Base-by-base conservation (phyloP, 2,113 vertebrate species). In the Catharus minimus region DNA sequence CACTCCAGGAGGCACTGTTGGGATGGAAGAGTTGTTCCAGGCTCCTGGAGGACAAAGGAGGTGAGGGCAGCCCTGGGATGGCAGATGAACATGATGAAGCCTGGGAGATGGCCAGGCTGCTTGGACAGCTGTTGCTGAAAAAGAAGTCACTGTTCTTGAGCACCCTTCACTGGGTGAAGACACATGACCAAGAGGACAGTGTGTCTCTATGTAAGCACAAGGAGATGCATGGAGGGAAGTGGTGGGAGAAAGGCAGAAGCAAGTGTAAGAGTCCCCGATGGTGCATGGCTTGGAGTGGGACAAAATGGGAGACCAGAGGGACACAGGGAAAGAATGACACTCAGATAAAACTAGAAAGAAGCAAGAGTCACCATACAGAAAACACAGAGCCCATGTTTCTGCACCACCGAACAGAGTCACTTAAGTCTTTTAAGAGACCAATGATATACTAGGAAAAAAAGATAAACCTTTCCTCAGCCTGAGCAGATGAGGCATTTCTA, bases 401-500 rank as follows among this genome's bases (percentile, higher is more conserved):
- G 47, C 86, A 61, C 43, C 66, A 62, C 62, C 88, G 84, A 87
- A 82, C 23, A 7, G 66, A 71, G 61, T 68, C 52, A 74, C 67
- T 92, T 78, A 75, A 75, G 61, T 39, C 22, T 84, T 88, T 88
- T 56, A 46, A 30, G 47, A 92, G 66, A 87, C 44, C 52, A 78
- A 10, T 19, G 36, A 85, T 67, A 61, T 53, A 67, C 49, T 19
- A 72, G 64, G 71, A 47, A 56, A 62, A 22, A 41, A 66, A 33
- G 32, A 64, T 15, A 66, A 87, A 53, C 6, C 8, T 36, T 56
- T 33, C 44, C 46, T 86, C 46, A 4, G 3, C 74, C 21, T 87
- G 32, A 86, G 72, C 44, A 90, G 65, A 87, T 21, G 46, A 95
- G 79, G 39, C 61, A 73, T 83, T 95, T 94, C 81, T 69, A 72